Evolutionary conservation across 2,888 invertebrate genomes (phyloP), one percentile per base, ranked within the genome.

Genomic region (Lissonota sp.): DNA sequence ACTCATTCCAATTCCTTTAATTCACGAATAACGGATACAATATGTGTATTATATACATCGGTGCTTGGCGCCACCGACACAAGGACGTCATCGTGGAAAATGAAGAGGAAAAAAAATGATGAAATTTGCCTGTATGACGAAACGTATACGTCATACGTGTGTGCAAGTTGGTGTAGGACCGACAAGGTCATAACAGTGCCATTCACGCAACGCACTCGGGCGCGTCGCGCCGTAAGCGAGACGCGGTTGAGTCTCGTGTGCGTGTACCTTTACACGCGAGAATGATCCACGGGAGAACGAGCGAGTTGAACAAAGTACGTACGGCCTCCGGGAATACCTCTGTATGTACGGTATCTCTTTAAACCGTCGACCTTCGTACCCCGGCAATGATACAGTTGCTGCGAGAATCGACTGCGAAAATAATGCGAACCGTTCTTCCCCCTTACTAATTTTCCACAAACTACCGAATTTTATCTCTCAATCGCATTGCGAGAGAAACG

Each of bases 141-240:
- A 40, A 72, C 7, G 42, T 42, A 63, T 55, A 46, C 53, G 71
- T 69, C 76, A 55, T 49, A n/a, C 8, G 67, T 63, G 67, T 40
- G 63, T 42, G 72, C 60, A 63, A n/a, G 79, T 74, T 66, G 55
- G 73, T 72, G 79, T 71, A 76, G 78, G 67, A 75, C 69, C 60
- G 79, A 77, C 85, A 85, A 85, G 85, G 85, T 85, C 85, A 82
- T 76, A 85, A 81, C 84, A 80, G 81, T 82, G 79, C 84, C 84
- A 85, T 85, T 84, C 85, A 84, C 83, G 83, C 83, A 83, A 82
- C 75, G 81, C 79, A 67, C 78, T 81, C 81, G 74, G 77, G 73
- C 81, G 70, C 73, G 77, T 78, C 81, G 77, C 67, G 63, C 49
- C 72, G 60, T 12, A 62, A 72, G 63, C 69, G 72, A 72, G 76